Conservation (phyloP, 1,140 invertebrate genomes). For the Caenorhabditis elegans region WBcel235 BX284602.5:5225001-5225500, state of each 20-base stretch:
- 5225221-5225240: not conserved
- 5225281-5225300: conserved; percentile 1
- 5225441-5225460: not conserved
- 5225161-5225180: not conserved
- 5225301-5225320: not conserved
- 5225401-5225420: not conserved
- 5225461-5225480: not conserved
- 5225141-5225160: conserved; percentile 20
- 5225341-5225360: conserved; percentile 23
- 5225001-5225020: too few relatives aligned
- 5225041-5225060: too few relatives aligned
- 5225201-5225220: not conserved
- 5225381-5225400: not conserved
- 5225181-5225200: conserved; percentile 15
- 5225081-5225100: conserved; percentile 19
- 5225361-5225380: not conserved
- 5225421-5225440: not conserved
- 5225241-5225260: not conserved
- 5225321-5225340: not conserved
- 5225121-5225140: conserved; percentile 22
- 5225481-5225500: conserved; percentile 15
- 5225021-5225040: too few relatives aligned
- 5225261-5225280: not conserved
- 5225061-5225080: too few relatives aligned
- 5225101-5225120: conserved; percentile 6